A percentile compares a stretch with the other conserved stretches of the same genome.
Evolutionary conservation across 2,888 invertebrate genomes (phyloP).

Genomic region (Andrena minutula): DNA sequence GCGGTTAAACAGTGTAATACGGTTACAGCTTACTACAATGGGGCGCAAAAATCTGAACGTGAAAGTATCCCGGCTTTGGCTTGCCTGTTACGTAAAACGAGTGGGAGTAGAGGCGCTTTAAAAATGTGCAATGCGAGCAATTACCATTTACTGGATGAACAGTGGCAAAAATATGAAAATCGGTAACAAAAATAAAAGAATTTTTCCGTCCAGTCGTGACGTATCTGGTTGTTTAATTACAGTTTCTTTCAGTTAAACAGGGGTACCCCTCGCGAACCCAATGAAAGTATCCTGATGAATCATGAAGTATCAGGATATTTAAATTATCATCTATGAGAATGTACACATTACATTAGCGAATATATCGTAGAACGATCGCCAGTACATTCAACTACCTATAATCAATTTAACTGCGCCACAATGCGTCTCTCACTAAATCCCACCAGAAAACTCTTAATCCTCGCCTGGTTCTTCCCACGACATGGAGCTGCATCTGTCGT

Average conservation of each 20-base stretch:
- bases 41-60: conserved; percentile 75
- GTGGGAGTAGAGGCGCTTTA: conserved; percentile 63
- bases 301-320: not conserved
- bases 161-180: conserved; percentile 14
- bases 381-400: conserved; percentile 52
- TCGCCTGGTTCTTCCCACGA: conserved; percentile 21
- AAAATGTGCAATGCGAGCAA: conserved; percentile 41
- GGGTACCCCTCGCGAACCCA: not conserved
- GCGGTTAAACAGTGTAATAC: conserved; percentile 72
- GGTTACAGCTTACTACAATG: conserved; percentile 73
- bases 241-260: not conserved
- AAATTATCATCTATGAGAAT: not conserved
- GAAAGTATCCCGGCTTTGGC: conserved; percentile 76
- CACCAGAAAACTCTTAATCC: conserved; percentile 69
- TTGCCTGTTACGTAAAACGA: conserved; percentile 71
- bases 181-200: conserved; percentile 34
- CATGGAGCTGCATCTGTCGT: not conserved
- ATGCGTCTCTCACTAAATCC: conserved; percentile 69
- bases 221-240: not conserved
- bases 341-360: conserved; percentile 23
- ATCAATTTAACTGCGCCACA: conserved; percentile 70
- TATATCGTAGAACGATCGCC: conserved; percentile 33
- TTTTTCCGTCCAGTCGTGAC: too few relatives aligned
- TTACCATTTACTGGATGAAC: conserved; percentile 29
- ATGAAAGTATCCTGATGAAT: not conserved